phyloP scores from a whole-genome alignment of 2,888 invertebrate species.

The Entomobrya proxima region DNA sequence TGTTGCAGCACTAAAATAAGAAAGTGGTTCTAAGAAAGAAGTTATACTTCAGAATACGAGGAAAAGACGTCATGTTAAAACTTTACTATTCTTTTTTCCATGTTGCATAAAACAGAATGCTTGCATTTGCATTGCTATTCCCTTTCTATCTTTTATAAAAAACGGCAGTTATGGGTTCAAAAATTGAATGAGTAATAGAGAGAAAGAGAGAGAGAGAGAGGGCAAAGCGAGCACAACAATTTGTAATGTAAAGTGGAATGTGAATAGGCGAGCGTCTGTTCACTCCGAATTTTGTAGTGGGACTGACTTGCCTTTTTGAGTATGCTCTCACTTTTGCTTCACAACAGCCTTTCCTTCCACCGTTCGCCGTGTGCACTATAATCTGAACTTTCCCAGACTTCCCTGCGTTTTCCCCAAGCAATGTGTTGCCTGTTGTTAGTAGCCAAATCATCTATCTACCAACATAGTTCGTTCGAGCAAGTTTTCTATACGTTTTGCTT shows the following conservation, averaged over 20 bases:
- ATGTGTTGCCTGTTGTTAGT: background rate
- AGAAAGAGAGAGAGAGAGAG: conserved; percentile 23
- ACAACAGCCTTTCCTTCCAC: background rate
- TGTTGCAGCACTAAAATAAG: background rate
- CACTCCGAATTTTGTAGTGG: conserved; percentile 60
- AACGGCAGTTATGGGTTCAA: background rate
- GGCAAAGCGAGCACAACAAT: background rate
- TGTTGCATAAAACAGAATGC: conserved; percentile 15
- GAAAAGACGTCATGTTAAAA: background rate
- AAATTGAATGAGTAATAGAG: too few relatives aligned
- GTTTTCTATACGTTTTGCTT: background rate
- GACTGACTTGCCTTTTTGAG: conserved; percentile 43
- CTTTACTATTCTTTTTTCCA: conserved; percentile 39
- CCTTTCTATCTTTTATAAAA: background rate
- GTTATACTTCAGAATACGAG: conserved; percentile 18
- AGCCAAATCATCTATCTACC: too few relatives aligned
- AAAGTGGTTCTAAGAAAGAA: conserved; percentile 38
- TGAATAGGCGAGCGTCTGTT: conserved; percentile 41
- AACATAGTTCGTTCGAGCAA: too few relatives aligned
- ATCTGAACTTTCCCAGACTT: background rate
- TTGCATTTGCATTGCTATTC: background rate
- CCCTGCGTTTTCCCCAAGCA: background rate
- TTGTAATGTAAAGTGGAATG: conserved; percentile 23
- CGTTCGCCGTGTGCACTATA: background rate
- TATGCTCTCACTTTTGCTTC: conserved; percentile 18